These are phyloP conservation scores for Arctocebus calabarensis DNA, from an alignment of 2,797 vertebrate genomes.

Conservation along the genomic window DNA sequence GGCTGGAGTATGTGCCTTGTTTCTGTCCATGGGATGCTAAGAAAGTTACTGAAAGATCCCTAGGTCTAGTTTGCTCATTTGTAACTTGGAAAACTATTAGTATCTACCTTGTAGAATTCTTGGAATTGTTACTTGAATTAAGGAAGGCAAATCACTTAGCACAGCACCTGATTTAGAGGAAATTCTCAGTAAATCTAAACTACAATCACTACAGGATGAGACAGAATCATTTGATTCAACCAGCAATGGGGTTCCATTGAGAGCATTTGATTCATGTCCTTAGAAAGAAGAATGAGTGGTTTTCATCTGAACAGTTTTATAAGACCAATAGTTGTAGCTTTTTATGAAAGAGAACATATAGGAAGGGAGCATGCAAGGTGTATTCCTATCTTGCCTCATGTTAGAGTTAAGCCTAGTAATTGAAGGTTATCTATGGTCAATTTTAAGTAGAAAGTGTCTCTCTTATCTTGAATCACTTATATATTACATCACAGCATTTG, in stretches of 20 bases:
- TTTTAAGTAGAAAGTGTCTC: not conserved
- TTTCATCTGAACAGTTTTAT: not conserved
- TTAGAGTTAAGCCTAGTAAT: not conserved
- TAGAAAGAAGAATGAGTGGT: not conserved
- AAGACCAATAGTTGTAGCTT: not conserved
- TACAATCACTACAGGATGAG: not conserved
- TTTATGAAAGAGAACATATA: not conserved
- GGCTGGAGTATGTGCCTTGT: not conserved
- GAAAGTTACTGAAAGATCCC: not conserved
- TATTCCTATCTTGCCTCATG: not conserved
- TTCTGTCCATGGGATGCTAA: not conserved
- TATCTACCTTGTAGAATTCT: not conserved
- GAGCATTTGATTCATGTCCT: not conserved
- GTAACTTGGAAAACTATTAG: not conserved
- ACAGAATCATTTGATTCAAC: not conserved
- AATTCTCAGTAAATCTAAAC: not conserved
- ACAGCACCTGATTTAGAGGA: not conserved
- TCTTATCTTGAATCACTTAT: constrained; percentile 16
- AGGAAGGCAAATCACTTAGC: not conserved
- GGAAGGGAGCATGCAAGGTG: not conserved
- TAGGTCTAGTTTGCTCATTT: not conserved
- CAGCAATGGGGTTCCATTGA: not conserved
- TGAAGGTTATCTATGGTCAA: not conserved
- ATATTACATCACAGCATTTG: not conserved
- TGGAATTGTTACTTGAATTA: not conserved